Percentiles rank a stretch among this genome's conserved stretches.
phyloP scores from a whole-genome alignment of 2,113 vertebrate species.

The Girardinichthys multiradiatus region DNA sequence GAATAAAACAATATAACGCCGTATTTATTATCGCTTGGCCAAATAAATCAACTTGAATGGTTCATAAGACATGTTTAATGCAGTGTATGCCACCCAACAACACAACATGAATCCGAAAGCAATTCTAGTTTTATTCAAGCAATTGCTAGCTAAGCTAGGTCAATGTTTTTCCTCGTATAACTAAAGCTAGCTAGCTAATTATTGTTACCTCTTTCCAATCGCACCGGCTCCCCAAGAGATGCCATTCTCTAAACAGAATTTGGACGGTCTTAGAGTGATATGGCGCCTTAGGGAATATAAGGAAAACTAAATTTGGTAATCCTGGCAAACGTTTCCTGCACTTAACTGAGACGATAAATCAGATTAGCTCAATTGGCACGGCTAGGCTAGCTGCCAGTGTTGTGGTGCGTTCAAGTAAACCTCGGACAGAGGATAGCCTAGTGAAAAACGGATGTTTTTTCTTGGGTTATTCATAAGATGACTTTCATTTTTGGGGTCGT shows the following conservation, averaged over 20 bases:
- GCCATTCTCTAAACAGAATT: slow-evolving; percentile 73
- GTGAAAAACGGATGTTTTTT: neutral
- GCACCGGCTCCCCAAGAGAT: slow-evolving; percentile 89
- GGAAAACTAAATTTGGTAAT: slow-evolving; percentile 56
- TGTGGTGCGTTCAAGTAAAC: slow-evolving; percentile 42
- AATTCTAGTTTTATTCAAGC: slow-evolving; percentile 7
- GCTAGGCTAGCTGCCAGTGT: slow-evolving; percentile 73
- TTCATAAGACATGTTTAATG: neutral
- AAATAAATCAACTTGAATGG: neutral
- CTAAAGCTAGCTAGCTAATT: slow-evolving; percentile 60
- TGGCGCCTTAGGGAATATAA: slow-evolving; percentile 21
- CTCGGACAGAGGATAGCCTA: neutral
- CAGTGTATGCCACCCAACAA: neutral
- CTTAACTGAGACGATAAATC: slow-evolving; percentile 65
- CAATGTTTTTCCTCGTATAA: slow-evolving; percentile 23
- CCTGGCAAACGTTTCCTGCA: slow-evolving; percentile 43
- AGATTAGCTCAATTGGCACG: slow-evolving; percentile 74
- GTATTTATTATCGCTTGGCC: neutral
- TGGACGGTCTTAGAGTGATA: neutral
- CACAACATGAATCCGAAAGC: neutral
- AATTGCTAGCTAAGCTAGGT: slow-evolving; percentile 32
- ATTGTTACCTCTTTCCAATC: slow-evolving; percentile 91
- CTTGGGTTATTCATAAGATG: too few relatives aligned
- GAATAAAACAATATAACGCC: neutral
- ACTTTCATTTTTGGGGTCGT: too few relatives aligned